These are phyloP conservation scores for Pterois miles DNA, from an alignment of 2,797 vertebrate genomes.

Conservation along the genomic window DNA sequence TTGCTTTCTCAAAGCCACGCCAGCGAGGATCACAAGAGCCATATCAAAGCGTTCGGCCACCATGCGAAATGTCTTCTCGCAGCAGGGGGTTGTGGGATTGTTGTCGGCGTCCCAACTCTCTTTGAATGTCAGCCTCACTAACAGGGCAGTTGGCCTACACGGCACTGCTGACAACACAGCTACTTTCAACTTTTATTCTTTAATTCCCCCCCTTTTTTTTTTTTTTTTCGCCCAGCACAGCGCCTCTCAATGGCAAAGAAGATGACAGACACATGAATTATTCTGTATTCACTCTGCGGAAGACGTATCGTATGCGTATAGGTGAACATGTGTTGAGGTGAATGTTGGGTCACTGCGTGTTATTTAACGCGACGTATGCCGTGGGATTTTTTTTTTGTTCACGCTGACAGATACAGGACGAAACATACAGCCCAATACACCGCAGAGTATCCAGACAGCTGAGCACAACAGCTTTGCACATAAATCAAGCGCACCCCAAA, in stretches of 20 bases:
- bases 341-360: constrained; percentile 55
- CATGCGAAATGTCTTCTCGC: constrained; percentile 82
- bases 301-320: constrained; percentile 11
- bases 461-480: constrained; percentile 79
- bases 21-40: constrained; percentile 81
- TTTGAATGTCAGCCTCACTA: constrained; percentile 84
- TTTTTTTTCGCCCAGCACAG: constrained; percentile 47
- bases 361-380: constrained; percentile 48
- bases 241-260: constrained; percentile 69
- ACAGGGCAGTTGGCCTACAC: constrained; percentile 77
- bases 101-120: constrained; percentile 75
- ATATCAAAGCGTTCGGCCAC: constrained; percentile 81
- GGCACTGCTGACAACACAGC: constrained; percentile 72
- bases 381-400: constrained; percentile 39
- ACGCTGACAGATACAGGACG: constrained; percentile 50
- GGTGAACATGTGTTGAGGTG: constrained; percentile 60
- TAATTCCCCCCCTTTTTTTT: constrained; percentile 38
- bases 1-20: constrained; percentile 70
- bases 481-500: constrained; percentile 82
- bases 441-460: constrained; percentile 61
- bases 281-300: constrained; percentile 16
- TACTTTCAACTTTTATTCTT: constrained; percentile 79
- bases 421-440: constrained; percentile 54
- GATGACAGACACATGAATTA: constrained; percentile 29
- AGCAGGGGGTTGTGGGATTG: constrained; percentile 80